Conservation (phyloP, 2,888 invertebrate species). For the Colostygia pectinataria region DNA sequence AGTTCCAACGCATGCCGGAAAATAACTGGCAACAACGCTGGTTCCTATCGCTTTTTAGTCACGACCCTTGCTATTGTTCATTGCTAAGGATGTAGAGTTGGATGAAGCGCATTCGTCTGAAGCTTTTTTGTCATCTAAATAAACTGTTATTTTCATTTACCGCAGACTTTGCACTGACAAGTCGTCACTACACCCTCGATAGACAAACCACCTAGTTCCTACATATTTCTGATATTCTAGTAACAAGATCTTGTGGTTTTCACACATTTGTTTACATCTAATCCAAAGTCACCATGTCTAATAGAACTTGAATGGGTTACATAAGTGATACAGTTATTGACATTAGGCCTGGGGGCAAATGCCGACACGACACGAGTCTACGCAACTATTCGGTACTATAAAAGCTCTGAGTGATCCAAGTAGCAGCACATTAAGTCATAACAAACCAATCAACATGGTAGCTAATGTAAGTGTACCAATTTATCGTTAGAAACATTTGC, state of each 20-base stretch:
- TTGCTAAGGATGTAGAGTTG: too few species aligned
- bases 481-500: not conserved
- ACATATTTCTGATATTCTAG: not conserved
- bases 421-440: slow-evolving; percentile 56
- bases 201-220: not conserved
- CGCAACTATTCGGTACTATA: slow-evolving; percentile 49
- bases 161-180: too few species aligned
- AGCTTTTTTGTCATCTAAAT: too few species aligned
- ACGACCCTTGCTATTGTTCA: too few species aligned
- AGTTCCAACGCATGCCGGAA: too few species aligned
- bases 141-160: too few species aligned
- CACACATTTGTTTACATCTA: slow-evolving; percentile 7
- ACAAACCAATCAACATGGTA: slow-evolving; percentile 66
- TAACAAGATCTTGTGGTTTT: too few species aligned
- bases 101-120: too few species aligned
- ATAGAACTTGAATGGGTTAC: slow-evolving; percentile 39
- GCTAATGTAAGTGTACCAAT: slow-evolving; percentile 62
- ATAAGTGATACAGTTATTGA: slow-evolving; percentile 51
- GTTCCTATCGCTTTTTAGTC: too few species aligned
- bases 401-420: slow-evolving; percentile 47
- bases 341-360: slow-evolving; percentile 34
- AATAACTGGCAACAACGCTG: too few species aligned
- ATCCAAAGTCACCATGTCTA: slow-evolving; percentile 6
- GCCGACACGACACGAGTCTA: slow-evolving; percentile 29
- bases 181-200: too few species aligned